Conservation (phyloP, 2,888 invertebrate species). For the Atethmia centrago region DNA sequence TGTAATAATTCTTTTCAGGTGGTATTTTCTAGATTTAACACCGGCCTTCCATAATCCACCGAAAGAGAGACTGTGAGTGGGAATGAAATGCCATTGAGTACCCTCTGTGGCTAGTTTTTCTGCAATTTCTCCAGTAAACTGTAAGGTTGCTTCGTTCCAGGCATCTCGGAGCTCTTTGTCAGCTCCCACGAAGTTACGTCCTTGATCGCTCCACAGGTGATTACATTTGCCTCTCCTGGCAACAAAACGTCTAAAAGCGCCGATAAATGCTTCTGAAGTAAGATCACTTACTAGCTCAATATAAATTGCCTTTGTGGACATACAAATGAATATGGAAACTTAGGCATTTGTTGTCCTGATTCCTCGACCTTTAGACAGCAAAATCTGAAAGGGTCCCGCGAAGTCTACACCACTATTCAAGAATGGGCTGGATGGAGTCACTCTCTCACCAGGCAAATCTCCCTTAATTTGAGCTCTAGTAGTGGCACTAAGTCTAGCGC, state of each 20-base stretch:
- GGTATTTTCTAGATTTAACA: conserved; percentile 2
- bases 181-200: conserved; percentile 12
- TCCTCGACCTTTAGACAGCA: background rate
- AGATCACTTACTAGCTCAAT: conserved; percentile 5
- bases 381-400: too few relatives aligned
- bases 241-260: conserved; percentile 9
- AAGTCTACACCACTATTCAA: too few relatives aligned
- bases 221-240: background rate
- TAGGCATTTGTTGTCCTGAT: background rate
- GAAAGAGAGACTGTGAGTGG: conserved; percentile 9
- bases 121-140: conserved; percentile 1
- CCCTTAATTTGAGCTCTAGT: conserved; percentile 4
- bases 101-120: background rate
- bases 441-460: background rate
- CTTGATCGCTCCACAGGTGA: background rate
- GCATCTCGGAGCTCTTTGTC: conserved; percentile 1
- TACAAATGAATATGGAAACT: conserved; percentile 1
- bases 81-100: conserved; percentile 15
- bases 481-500: background rate
- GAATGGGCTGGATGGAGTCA: too few relatives aligned
- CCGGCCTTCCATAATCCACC: conserved; percentile 1
- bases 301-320: conserved; percentile 2
- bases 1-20: conserved; percentile 3
- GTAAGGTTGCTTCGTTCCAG: background rate
- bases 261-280: conserved; percentile 13